These are phyloP conservation scores for Microctenopoma lineatum DNA, from an alignment of 2,797 vertebrate genomes.

Conservation along the genomic window DNA sequence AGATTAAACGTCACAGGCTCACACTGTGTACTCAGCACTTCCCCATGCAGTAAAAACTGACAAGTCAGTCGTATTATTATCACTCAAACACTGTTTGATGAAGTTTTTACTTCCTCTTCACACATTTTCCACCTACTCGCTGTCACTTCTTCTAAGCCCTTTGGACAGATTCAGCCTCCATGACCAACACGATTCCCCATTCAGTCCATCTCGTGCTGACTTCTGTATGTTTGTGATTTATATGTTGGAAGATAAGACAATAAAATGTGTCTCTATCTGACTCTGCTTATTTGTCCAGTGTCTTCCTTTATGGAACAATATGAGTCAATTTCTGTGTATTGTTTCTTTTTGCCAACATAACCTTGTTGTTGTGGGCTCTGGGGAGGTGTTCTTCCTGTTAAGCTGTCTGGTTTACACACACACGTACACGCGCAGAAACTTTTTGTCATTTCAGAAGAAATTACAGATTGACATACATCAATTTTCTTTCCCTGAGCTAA, in stretches of 20 bases:
- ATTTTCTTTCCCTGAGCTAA: neutral
- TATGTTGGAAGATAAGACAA: neutral
- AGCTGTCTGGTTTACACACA: constrained; percentile 38
- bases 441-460: neutral
- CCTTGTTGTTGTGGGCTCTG: constrained; percentile 29
- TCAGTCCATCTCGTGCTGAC: neutral
- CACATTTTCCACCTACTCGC: constrained; percentile 14
- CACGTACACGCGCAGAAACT: neutral
- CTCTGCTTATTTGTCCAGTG: too few species aligned
- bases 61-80: neutral
- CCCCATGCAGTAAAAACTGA: neutral
- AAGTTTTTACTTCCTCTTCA: constrained; percentile 39
- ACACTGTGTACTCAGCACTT: neutral
- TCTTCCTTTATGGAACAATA: too few species aligned
- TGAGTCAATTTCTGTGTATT: constrained; percentile 34
- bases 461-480: neutral
- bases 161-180: neutral
- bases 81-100: neutral
- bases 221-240: neutral
- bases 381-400: constrained; percentile 60
- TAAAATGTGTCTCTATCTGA: neutral
- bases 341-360: constrained; percentile 37
- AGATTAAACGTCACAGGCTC: neutral
- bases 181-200: neutral
- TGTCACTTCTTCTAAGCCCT: neutral